A percentile compares a stretch with the other conserved stretches of the same genome.
Conservation (phyloP, 2,797 vertebrate species). For the Craterocephalus amniculus region DNA sequence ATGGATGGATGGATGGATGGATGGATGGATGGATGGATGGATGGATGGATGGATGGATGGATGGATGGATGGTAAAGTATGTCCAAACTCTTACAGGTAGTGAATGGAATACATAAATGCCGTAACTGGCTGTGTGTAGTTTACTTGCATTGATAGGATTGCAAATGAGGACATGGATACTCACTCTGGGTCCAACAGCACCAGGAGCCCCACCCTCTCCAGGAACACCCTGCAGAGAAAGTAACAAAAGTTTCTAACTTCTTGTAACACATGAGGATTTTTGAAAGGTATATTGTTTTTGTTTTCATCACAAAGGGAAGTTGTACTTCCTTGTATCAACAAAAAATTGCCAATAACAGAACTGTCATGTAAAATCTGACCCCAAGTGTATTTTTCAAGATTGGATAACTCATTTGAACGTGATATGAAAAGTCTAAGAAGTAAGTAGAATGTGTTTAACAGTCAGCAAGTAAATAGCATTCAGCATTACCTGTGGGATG, state of each 20-base stretch:
- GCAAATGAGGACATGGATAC: constrained; percentile 60
- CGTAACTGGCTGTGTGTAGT: not conserved
- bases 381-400: not conserved
- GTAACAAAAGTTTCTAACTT: constrained; percentile 8
- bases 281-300: too few species aligned
- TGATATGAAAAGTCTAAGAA: not conserved
- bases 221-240: constrained; percentile 86
- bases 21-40: too few species aligned
- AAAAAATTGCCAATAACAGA: not conserved
- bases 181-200: constrained; percentile 91
- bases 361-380: not conserved
- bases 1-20: too few species aligned
- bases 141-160: not conserved
- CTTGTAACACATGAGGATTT: not conserved
- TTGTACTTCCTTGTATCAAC: constrained; percentile 1
- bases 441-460: not conserved
- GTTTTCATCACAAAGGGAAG: not conserved
- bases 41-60: too few species aligned
- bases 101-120: not conserved
- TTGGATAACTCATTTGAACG: not conserved
- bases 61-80: too few species aligned
- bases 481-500: not conserved
- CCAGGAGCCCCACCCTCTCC: constrained; percentile 93
- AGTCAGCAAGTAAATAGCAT: not conserved
- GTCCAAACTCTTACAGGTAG: too few species aligned